A percentile compares a stretch with the other conserved stretches of the same genome.
These are phyloP conservation scores for Tragelaphus strepsiceros DNA, from an alignment of 2,113 vertebrate species.

Conservation along the genomic window DNA sequence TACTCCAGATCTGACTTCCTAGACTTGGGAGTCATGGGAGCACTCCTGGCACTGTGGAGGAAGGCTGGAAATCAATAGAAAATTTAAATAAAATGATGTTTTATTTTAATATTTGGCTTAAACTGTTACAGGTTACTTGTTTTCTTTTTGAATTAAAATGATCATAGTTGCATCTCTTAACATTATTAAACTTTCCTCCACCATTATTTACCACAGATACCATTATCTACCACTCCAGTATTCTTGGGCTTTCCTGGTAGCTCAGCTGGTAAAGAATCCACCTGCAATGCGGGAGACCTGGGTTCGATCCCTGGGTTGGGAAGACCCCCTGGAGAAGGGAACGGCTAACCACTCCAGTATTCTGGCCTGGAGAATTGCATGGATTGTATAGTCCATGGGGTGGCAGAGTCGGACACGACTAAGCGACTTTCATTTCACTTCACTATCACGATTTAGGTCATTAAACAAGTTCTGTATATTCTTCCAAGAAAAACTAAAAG, in stretches of 20 bases:
- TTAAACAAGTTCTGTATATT: not conserved
- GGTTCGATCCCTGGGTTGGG: not conserved
- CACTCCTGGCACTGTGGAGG: not conserved
- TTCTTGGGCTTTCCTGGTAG: not conserved
- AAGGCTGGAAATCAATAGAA: not conserved
- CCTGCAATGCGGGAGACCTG: not conserved
- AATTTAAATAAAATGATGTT: not conserved
- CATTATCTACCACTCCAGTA: not conserved
- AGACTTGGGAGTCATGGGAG: not conserved
- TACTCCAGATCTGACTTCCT: not conserved
- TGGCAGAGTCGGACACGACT: not conserved
- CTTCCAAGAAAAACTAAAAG: not conserved
- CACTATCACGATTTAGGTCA: not conserved
- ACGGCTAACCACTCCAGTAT: not conserved
- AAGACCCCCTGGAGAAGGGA: not conserved
- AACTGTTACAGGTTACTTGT: not conserved
- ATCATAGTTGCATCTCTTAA: not conserved
- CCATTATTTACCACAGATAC: not conserved
- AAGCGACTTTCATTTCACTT: not conserved
- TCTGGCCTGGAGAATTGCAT: not conserved
- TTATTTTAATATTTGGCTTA: not conserved
- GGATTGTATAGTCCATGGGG: not conserved
- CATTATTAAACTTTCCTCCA: not conserved
- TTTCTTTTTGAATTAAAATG: constrained; percentile 32
- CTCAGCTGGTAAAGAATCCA: not conserved